Conservation (phyloP, 92 coral and sea anemone genomes). For the Epizoanthus stellaris region DNA sequence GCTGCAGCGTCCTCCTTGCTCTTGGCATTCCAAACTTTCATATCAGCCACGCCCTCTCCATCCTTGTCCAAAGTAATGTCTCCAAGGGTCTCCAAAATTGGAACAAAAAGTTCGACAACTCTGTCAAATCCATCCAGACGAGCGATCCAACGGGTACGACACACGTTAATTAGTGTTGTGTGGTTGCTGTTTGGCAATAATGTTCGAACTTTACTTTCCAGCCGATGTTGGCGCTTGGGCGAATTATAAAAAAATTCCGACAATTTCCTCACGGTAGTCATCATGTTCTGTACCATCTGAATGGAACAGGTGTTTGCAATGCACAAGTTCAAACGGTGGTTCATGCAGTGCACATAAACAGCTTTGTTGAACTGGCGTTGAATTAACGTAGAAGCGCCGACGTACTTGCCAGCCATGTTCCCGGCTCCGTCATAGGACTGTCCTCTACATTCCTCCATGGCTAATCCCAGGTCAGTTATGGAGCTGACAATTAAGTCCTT, state of each 20-base stretch:
- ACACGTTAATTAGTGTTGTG: conserved; percentile 39
- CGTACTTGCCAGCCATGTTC: conserved; percentile 36
- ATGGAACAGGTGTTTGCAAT: conserved; percentile 43
- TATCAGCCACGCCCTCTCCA: not conserved
- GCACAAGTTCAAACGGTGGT: conserved; percentile 39
- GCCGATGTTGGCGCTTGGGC: conserved; percentile 54
- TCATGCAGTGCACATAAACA: conserved; percentile 57
- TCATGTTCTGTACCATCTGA: conserved; percentile 38
- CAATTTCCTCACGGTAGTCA: conserved; percentile 35
- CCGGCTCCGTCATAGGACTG: conserved; percentile 42
- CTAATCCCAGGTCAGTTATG: conserved; percentile 28
- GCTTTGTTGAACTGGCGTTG: conserved; percentile 56
- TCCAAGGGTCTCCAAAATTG: not conserved
- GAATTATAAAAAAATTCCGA: not conserved
- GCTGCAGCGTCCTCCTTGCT: too few relatives aligned
- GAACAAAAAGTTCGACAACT: conserved; percentile 15
- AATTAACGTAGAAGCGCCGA: conserved; percentile 26
- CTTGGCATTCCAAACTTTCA: too few relatives aligned
- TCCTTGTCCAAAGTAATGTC: conserved; percentile 25
- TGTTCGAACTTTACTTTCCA: conserved; percentile 38
- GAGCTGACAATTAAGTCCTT: conserved; percentile 29
- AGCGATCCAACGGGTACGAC: conserved; percentile 45
- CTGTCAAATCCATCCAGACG: conserved; percentile 47
- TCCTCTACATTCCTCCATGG: conserved; percentile 36
- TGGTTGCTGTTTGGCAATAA: conserved; percentile 46